Evolutionary conservation across 2,888 invertebrate genomes (phyloP).

Genomic region (Tachina lurida): DNA sequence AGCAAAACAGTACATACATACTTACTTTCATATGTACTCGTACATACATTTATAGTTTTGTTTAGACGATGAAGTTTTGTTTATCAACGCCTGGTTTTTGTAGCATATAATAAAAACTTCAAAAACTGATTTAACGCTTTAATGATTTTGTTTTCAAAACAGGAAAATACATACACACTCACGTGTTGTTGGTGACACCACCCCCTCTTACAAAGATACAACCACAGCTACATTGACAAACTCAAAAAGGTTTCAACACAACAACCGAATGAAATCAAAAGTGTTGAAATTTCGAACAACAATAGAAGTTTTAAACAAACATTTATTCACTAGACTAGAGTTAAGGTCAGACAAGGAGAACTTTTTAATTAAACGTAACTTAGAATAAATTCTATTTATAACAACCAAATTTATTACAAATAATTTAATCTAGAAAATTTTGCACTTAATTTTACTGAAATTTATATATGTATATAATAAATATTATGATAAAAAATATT

Average conservation of each 20-base stretch:
- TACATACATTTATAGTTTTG: neutral
- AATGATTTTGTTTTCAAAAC: constrained; percentile 62
- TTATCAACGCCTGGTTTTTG: neutral
- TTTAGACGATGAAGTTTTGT: too few relatives aligned
- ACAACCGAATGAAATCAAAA: constrained; percentile 66
- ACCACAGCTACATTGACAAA: neutral
- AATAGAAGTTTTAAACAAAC: constrained; percentile 50
- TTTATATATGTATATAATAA: too few relatives aligned
- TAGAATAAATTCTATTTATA: too few relatives aligned
- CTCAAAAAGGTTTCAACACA: constrained; percentile 40
- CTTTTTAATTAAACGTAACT: too few relatives aligned
- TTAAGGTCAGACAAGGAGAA: too few relatives aligned
- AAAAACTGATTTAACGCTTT: constrained; percentile 69
- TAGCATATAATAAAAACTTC: neutral
- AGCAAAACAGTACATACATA: too few relatives aligned
- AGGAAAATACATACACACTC: constrained; percentile 10
- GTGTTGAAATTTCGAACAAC: constrained; percentile 65
- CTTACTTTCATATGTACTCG: too few relatives aligned
- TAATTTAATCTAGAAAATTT: too few relatives aligned
- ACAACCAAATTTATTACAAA: too few relatives aligned
- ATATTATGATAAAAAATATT: too few relatives aligned
- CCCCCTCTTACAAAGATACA: neutral
- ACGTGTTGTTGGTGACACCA: constrained; percentile 3
- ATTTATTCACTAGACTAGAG: constrained; percentile 4
- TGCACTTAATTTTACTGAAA: too few relatives aligned